These are phyloP conservation scores for Calliopum simillimum DNA, from an alignment of 2,888 invertebrate species.

Conservation along the genomic window DNA sequence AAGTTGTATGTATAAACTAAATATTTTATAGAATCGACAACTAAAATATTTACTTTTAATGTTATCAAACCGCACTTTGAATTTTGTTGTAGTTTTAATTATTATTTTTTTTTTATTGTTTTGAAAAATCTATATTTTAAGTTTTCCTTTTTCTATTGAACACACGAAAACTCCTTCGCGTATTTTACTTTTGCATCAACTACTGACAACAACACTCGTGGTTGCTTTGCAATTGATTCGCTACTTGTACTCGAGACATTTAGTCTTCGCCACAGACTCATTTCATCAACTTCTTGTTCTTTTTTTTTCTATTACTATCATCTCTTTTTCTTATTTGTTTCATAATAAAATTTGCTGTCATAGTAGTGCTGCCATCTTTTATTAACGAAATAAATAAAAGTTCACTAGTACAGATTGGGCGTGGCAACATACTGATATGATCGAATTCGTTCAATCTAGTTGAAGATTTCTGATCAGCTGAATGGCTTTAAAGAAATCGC, in stretches of 20 bases:
- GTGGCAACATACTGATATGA: too few relatives aligned
- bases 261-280: conserved; percentile 18
- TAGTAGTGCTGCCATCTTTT: conserved; percentile 16
- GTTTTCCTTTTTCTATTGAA: too few relatives aligned
- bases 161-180: conserved; percentile 13
- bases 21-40: background rate
- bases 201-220: conserved; percentile 14
- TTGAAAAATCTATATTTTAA: conserved; percentile 31
- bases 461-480: too few relatives aligned
- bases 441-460: too few relatives aligned
- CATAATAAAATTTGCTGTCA: background rate
- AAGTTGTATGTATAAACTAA: too few relatives aligned
- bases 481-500: too few relatives aligned
- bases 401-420: too few relatives aligned
- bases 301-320: conserved; percentile 10
- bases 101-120: background rate
- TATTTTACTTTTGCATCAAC: conserved; percentile 23
- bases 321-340: conserved; percentile 6
- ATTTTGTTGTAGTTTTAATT: conserved; percentile 5
- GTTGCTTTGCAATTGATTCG: conserved; percentile 18
- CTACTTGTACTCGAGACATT: background rate
- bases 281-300: conserved; percentile 5
- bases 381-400: too few relatives aligned
- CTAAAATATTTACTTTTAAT: background rate
- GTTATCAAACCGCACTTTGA: background rate